phyloP scores from a whole-genome alignment of 2,113 vertebrate genomes.

The Gobiocypris rarus region DNA sequence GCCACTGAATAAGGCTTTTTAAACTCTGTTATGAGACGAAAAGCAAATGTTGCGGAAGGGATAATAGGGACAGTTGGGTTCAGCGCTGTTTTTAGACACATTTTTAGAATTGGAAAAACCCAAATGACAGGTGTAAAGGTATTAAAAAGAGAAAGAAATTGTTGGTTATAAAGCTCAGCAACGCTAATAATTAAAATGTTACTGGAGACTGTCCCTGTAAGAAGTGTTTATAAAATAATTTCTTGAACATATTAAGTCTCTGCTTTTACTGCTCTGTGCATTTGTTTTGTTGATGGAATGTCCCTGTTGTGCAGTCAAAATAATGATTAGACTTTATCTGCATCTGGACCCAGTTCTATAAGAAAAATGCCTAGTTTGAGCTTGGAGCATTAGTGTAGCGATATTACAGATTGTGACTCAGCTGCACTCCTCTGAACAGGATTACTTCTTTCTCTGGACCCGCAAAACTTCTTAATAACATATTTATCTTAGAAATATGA shows the following conservation, averaged over 20 bases:
- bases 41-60: neutral
- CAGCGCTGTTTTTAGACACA: too few species aligned
- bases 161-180: neutral
- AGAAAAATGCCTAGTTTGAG: conserved; percentile 8
- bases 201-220: neutral
- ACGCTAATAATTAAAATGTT: neutral
- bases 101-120: neutral
- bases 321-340: neutral
- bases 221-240: neutral
- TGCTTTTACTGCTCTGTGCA: neutral
- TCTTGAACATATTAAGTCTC: neutral
- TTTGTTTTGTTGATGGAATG: conserved; percentile 9
- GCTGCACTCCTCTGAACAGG: neutral
- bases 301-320: neutral
- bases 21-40: neutral
- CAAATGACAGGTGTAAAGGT: too few species aligned
- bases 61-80: neutral
- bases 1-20: neutral
- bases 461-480: conserved; percentile 5
- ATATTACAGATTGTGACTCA: neutral
- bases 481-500: conserved; percentile 24
- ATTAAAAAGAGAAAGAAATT: too few species aligned
- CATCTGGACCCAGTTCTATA: conserved; percentile 3
- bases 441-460: conserved; percentile 4
- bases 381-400: neutral